These are phyloP conservation scores for Elephantulus edwardii DNA, from an alignment of 2,113 vertebrate genomes.

Conservation along the genomic window DNA sequence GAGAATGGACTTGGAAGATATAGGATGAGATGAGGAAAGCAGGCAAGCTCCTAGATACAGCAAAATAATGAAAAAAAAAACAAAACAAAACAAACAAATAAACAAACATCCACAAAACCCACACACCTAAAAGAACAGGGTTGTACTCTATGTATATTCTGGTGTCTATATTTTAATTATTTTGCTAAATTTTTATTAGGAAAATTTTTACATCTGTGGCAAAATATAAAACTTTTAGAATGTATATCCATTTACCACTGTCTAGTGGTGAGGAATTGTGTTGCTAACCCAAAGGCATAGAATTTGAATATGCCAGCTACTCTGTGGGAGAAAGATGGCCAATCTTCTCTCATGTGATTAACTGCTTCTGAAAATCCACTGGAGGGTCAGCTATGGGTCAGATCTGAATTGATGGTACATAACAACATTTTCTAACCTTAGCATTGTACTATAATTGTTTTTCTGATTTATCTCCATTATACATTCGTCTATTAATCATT, in stretches of 20 bases:
- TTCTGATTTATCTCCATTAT: background rate
- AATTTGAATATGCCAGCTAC: no score
- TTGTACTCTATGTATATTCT: background rate
- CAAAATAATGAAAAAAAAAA: background rate
- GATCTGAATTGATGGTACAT: no score
- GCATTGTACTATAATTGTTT: background rate
- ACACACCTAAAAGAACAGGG: background rate
- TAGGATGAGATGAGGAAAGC: fast-evolving
- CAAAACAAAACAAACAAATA: background rate
- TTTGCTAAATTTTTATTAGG: background rate
- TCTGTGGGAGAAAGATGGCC: no score
- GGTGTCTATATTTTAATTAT: background rate
- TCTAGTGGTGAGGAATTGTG: no score
- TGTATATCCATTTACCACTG: background rate
- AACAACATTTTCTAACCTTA: background rate
- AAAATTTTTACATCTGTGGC: background rate
- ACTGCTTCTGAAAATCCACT: no score
- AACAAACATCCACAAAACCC: no score
- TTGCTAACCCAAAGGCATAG: no score
- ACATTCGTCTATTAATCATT: background rate
- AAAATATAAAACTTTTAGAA: background rate
- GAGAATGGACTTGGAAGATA: fast-evolving
- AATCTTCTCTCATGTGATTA: no score
- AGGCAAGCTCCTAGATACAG: background rate
- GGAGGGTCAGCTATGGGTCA: no score